Base-by-base conservation (phyloP, 2,888 invertebrate genomes). In the Euphydryas editha region DNA sequence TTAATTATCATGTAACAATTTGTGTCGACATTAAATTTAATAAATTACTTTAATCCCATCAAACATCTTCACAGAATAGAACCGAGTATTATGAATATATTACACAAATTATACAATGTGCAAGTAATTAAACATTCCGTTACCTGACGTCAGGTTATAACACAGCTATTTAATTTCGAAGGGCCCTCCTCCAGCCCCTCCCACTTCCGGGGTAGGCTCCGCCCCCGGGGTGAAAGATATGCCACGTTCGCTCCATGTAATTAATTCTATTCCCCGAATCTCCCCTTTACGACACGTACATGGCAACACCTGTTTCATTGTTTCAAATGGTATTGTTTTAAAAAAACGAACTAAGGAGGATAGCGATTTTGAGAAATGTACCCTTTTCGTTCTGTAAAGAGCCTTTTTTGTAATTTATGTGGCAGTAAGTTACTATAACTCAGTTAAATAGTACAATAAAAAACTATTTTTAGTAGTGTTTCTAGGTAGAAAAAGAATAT, bases 221-320 rank as follows among this genome's bases (percentile, higher is more conserved):
- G 75, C 75, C 75, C 74, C 58, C 62, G 76, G 81, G 78, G 70
- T 71, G 72, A 68, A 70, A 72, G 75, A 74, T 75, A 71, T 69
- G 73, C 75, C 69, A 69, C 73, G 74, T 74, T 73, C 72, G 76
- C 73, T 68, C 71, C 73, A 71, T 76, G 75, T 77, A 78, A 77
- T 78, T 77, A 78, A 78, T 77, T 78, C 77, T 77, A 75, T 76
- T 77, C 74, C 73, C 74, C 71, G 75, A 75, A 73, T 72, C 68
- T 61, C 61, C 65, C 66, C 66, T 51, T 37, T 21, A 44, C 46
- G 62, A 62, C 67, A 65, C 47, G 47, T 47, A 47, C 65, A 68
- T 62, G 68, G 68, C 68, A 70, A 70, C 70, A 70, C 70, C 70
- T 70, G 62, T 37, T 62, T 55, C 46, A 68, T 70, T 70, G 70